These are phyloP conservation scores for Chironomus riparius DNA, from an alignment of 2,888 invertebrate genomes.

Conservation along the genomic window DNA sequence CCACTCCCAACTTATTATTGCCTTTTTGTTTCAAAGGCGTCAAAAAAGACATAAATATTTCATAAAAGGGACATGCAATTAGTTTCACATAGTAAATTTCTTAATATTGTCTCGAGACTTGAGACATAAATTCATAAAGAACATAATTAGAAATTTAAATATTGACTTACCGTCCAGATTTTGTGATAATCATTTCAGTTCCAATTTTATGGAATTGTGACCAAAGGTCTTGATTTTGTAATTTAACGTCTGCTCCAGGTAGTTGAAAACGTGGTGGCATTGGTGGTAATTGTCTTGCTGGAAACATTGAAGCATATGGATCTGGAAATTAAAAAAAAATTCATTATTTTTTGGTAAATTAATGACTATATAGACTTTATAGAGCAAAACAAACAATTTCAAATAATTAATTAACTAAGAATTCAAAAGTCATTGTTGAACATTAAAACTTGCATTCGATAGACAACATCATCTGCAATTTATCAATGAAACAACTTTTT, in stretches of 20 bases:
- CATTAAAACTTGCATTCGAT: background rate
- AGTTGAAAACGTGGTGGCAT: conserved; percentile 38
- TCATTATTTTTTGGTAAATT: background rate
- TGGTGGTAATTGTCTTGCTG: conserved; percentile 35
- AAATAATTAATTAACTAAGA: background rate
- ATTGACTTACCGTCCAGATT: conserved; percentile 60
- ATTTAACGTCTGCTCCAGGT: conserved; percentile 46
- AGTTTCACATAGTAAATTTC: background rate
- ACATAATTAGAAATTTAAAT: background rate
- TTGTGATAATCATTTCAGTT: conserved; percentile 78
- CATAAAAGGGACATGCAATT: background rate
- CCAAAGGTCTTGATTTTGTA: conserved; percentile 64
- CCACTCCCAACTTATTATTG: background rate
- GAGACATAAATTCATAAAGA: background rate
- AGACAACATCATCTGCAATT: background rate
- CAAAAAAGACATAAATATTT: conserved; percentile 19
- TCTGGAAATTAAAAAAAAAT: conserved; percentile 33
- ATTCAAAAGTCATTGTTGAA: background rate
- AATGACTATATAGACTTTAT: too few relatives aligned
- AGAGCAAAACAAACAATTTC: background rate
- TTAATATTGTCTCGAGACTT: background rate
- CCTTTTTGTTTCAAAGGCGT: background rate
- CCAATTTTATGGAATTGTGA: conserved; percentile 59
- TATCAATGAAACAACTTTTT: background rate
- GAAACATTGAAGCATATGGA: conserved; percentile 40